phyloP scores from a whole-genome alignment of 2,888 invertebrate genomes.

The Uropetala carovei region DNA sequence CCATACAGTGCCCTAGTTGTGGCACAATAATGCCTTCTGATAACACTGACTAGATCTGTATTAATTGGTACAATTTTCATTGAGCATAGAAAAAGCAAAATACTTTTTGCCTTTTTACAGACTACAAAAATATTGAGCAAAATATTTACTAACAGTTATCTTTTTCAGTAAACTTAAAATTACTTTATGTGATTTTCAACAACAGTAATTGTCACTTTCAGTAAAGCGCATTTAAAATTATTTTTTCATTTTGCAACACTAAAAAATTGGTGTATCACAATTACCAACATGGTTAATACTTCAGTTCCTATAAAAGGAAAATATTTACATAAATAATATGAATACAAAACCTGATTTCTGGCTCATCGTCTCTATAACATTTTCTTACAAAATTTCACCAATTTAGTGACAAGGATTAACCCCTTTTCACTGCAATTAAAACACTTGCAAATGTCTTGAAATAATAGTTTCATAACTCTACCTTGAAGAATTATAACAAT shows the following conservation, averaged over 20 bases:
- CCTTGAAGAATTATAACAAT: no score
- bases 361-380: not conserved
- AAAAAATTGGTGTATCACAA: slow-evolving; percentile 49
- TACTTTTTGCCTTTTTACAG: not conserved
- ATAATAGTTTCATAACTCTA: no score
- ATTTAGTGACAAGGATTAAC: no score
- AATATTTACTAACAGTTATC: slow-evolving; percentile 15
- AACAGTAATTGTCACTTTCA: not conserved
- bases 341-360: not conserved
- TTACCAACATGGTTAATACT: slow-evolving; percentile 30
- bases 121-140: slow-evolving; percentile 22
- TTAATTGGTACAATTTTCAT: not conserved
- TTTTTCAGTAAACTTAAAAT: slow-evolving; percentile 9
- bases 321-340: not conserved
- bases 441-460: no score
- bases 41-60: slow-evolving; percentile 3
- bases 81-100: slow-evolving; percentile 38
- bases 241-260: not conserved
- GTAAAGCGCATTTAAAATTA: not conserved
- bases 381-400: no score
- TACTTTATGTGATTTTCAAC: slow-evolving; percentile 11
- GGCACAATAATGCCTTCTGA: not conserved
- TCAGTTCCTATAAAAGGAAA: slow-evolving; percentile 18
- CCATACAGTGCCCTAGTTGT: no score
- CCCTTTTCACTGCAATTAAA: no score